phyloP scores from a whole-genome alignment of 2,888 invertebrate species.

The Drosophila suboccidentalis region DNA sequence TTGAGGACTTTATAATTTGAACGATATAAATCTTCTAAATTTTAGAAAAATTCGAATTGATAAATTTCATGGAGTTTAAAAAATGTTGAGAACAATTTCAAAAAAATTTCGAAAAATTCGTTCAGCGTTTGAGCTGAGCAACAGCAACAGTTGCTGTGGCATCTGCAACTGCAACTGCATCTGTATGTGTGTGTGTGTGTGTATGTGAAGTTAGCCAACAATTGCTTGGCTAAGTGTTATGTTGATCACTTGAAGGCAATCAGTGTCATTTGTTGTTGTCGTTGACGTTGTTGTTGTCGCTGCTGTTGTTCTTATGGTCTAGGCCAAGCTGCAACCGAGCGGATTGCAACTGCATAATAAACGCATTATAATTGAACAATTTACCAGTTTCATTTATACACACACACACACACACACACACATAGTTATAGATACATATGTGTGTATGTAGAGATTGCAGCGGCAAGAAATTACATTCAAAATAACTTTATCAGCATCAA shows the following conservation, averaged over 20 bases:
- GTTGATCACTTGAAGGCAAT: conserved; percentile 39
- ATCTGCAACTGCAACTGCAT: conserved; percentile 1
- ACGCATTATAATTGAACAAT: conserved; percentile 85
- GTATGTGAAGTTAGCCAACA: conserved; percentile 17
- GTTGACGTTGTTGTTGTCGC: conserved; percentile 10
- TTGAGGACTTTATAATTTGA: too few relatives aligned
- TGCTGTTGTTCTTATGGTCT: conserved; percentile 19
- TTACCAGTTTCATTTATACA: conserved; percentile 75
- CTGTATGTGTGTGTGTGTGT: background rate
- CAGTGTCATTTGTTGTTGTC: conserved; percentile 49
- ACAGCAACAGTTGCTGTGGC: background rate
- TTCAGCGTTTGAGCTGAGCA: background rate
- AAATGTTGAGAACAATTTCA: background rate
- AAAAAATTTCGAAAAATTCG: background rate
- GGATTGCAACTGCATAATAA: conserved; percentile 68
- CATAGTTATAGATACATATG: conserved; percentile 11
- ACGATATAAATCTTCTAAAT: too few relatives aligned
- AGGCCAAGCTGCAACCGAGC: conserved; percentile 20
- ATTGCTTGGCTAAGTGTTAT: conserved; percentile 33
- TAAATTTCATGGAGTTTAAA: background rate
- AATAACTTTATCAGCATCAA: conserved; percentile 74
- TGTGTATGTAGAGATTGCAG: conserved; percentile 39
- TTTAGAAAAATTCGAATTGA: too few relatives aligned
- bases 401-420: conserved; percentile 33
- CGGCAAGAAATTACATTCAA: conserved; percentile 59